A percentile compares a stretch with the other conserved stretches of the same genome.
Evolutionary conservation across 2,113 vertebrate species (phyloP).

Genomic region (Sebastes fasciatus): DNA sequence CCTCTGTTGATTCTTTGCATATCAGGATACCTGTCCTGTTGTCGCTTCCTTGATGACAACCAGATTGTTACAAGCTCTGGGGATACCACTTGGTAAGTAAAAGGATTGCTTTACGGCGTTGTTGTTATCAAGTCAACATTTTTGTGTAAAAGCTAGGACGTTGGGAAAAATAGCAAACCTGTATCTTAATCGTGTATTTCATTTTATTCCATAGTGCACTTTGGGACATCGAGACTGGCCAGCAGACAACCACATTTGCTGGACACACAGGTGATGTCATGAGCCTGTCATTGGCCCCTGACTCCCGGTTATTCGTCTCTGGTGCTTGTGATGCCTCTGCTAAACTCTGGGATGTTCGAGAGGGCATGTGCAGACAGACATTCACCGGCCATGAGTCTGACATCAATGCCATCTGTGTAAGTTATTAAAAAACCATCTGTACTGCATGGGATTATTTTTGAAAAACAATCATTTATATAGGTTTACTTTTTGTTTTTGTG

Average conservation of each 20-base stretch:
- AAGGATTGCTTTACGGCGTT: background rate
- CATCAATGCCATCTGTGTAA: constrained; percentile 98
- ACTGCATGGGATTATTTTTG: background rate
- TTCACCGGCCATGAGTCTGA: constrained; percentile 99
- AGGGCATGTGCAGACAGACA: constrained; percentile 99
- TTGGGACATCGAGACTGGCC: constrained; percentile 99
- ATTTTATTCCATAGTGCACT: constrained; percentile 87
- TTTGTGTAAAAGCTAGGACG: background rate
- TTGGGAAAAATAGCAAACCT: background rate
- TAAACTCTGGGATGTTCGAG: constrained; percentile 98
- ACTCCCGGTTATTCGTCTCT: constrained; percentile 96
- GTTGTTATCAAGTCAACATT: background rate
- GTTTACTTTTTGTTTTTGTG: background rate
- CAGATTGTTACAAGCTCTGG: constrained; percentile 99
- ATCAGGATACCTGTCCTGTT: constrained; percentile 97
- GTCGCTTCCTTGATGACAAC: constrained; percentile 99
- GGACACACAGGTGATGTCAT: constrained; percentile 99
- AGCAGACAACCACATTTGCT: constrained; percentile 99
- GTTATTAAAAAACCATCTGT: constrained; percentile 59
- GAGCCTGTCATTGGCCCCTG: constrained; percentile 97
- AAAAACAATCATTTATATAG: no score
- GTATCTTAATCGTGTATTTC: constrained; percentile 13
- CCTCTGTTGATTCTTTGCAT: constrained; percentile 27
- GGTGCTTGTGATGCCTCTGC: constrained; percentile 98
- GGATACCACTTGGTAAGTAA: constrained; percentile 97